Base-by-base conservation (phyloP, 2,113 vertebrate genomes). In the Aldabrachelys gigantea region DNA sequence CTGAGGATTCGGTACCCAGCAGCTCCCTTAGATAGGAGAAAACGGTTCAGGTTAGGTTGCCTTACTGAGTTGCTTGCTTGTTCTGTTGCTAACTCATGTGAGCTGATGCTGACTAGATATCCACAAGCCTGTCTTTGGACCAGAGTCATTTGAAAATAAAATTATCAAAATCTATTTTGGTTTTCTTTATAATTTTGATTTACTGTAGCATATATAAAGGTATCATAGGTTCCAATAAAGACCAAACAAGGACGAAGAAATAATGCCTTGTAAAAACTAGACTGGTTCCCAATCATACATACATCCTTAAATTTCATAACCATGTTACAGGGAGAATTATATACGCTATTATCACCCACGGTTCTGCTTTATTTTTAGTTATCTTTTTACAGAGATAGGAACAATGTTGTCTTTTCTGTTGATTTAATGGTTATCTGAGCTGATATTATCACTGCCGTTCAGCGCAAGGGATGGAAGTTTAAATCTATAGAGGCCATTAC, bases 191-290 rank as follows among this genome's bases (percentile, higher is more conserved):
- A 47, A 53, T 89, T 94, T 88, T 88, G 82, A 82, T 88, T 95
- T 6, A 88, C 81, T 85, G 44, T 82, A 94, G 35, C 1, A 89
- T 91, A 92, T 80, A 56, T 81, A 21, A 88, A 69, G 35, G 62
- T n/a, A n/a, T 17, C 31, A n/a, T n/a, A n/a, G 16, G 35, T 84
- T 82, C 52, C 62, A 93, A 76, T 17, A 69, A 4, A 31, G 86
- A 78, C 38, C 82, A 94, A 92, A 81, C 1, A 88, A 79, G 84
- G 54, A 92, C 91, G 12, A 25, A 14, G 81, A 88, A 94, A 65
- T 0, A 0, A 91, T 62, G 92, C 29, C 49, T 82, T 91, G 16
- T n/a, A 83, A 92, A 89, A 95, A 25, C 41, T 3, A 72, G 27
- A 80, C 11, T 56, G 69, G 1, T 82, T 89, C 78, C 27, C 54